Percentiles rank a stretch among this genome's conserved stretches.
Evolutionary conservation across 2,888 invertebrate genomes (phyloP).

Genomic region (Polyommatus iphigenia): DNA sequence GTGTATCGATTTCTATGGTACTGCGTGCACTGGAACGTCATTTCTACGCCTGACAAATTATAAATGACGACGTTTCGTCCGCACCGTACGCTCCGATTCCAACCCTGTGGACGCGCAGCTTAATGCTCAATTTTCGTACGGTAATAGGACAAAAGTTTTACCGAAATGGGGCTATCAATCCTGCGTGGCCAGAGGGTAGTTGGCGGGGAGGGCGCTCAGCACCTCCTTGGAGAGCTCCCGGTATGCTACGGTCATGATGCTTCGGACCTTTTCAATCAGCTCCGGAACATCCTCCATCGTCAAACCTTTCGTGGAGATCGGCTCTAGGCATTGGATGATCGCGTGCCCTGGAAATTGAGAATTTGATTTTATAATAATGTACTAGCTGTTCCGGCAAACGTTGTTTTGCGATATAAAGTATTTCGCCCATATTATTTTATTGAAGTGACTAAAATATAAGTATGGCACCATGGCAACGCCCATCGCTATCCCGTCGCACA

Average conservation of each 20-base stretch:
- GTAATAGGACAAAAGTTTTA: neutral
- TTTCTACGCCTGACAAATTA: no score
- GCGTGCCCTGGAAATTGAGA: conserved; percentile 70
- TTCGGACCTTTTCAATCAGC: conserved; percentile 69
- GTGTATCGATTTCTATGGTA: no score
- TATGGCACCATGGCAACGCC: no score
- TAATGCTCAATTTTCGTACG: neutral
- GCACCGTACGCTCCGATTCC: no score
- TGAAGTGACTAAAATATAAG: no score
- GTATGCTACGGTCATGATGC: conserved; percentile 74
- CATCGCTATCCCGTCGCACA: no score
- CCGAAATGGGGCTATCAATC: conserved; percentile 47
- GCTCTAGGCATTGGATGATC: conserved; percentile 76
- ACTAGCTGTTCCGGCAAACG: no score
- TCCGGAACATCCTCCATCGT: conserved; percentile 74
- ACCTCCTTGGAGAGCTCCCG: conserved; percentile 75
- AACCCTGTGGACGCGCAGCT: neutral
- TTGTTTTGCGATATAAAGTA: no score
- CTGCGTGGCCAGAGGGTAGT: conserved; percentile 71
- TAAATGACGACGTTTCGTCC: no score
- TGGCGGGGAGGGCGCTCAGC: conserved; percentile 64
- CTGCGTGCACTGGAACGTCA: no score
- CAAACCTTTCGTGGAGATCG: conserved; percentile 73
- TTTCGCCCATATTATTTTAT: no score
- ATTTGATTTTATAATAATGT: conserved; percentile 6